phyloP scores from a whole-genome alignment of 2,888 invertebrate species.

The Trichopoda pennipes region DNA sequence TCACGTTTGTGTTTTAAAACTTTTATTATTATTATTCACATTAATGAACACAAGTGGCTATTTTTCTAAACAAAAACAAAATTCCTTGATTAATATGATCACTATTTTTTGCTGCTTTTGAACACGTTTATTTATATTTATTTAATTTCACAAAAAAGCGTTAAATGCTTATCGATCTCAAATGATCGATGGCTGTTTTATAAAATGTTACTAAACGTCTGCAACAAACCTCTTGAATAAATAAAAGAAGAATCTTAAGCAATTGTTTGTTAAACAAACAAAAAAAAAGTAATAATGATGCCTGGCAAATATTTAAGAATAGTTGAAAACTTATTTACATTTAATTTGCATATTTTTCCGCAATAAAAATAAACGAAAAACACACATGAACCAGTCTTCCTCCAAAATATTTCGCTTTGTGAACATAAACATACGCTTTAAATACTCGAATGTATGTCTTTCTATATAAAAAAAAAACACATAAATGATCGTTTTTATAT shows the following conservation, averaged over 20 bases:
- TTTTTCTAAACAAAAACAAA: constrained; percentile 13
- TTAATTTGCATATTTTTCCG: constrained; percentile 78
- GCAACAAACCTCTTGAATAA: constrained; percentile 35
- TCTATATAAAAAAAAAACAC: constrained; percentile 13
- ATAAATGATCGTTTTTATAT: constrained; percentile 42
- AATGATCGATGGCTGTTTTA: constrained; percentile 63
- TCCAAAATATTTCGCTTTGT: constrained; percentile 30
- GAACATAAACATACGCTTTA: constrained; percentile 32
- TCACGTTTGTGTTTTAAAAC: constrained; percentile 31
- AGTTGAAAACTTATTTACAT: constrained; percentile 79
- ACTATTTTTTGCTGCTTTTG: constrained; percentile 37
- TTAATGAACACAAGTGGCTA: constrained; percentile 46
- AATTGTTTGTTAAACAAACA: constrained; percentile 48
- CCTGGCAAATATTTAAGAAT: constrained; percentile 71
- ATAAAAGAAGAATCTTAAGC: constrained; percentile 51
- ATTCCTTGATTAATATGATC: constrained; percentile 52
- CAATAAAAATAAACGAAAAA: constrained; percentile 27
- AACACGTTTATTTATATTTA: constrained; percentile 61
- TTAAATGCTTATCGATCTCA: constrained; percentile 68
- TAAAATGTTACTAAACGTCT: constrained; percentile 48
- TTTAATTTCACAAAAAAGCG: constrained; percentile 52
- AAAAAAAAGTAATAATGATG: constrained; percentile 63
- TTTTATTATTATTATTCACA: constrained; percentile 2
- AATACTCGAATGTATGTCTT: constrained; percentile 45
- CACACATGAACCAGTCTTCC: constrained; percentile 39